Evolutionary conservation across 2,888 invertebrate species (phyloP), one percentile per base, ranked within the genome.

Genomic region (Oasisia sp.): DNA sequence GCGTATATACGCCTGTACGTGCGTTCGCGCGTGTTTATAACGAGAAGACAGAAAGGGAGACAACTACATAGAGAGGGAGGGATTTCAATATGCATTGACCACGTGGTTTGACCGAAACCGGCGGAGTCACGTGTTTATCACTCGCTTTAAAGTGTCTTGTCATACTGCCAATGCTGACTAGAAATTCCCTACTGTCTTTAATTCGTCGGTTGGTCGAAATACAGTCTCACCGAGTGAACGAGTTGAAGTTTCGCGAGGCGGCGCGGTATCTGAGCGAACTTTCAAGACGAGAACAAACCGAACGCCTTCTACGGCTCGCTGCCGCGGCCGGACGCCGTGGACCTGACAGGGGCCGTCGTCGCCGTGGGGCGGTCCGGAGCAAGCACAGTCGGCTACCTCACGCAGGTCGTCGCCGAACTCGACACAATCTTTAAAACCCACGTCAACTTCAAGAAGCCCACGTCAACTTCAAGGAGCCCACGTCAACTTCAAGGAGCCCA

Each of bases 351-450:
- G n/a, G 74, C 27, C 74, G 74, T 74, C 27, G 27, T 74, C 27
- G 27, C 74, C 19, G 74, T 74, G 74, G 27, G 27, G 27, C 74
- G 74, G 74, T 27, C 74, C n/a, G 89, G 45, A 11, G 56, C 38
- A 89, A 38, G 3, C 50, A 91, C 58, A 5, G 92, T 93, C 1
- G 91, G 91, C 14, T 93, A 93, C 74, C 91, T 93, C 2, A 93
- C 93, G 7, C 93, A 93, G 89, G 93, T 93, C 27, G 89, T 93
- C 32, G 91, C 93, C 12, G 32, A 58, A 19, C 90, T 92, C 12
- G 74, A 92, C 56, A 27, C 89, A 32, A 19, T 91, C n/a, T 92
- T 92, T 45, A 14, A n/a, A n/a, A 5, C 7, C n/a, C 19, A 74
- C 74, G 74, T 74, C 74, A 74, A 74, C 74, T 27, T 74, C 74